phyloP scores from a whole-genome alignment of 1,140 invertebrate genomes.

The Neuroterus valhalla region DNA sequence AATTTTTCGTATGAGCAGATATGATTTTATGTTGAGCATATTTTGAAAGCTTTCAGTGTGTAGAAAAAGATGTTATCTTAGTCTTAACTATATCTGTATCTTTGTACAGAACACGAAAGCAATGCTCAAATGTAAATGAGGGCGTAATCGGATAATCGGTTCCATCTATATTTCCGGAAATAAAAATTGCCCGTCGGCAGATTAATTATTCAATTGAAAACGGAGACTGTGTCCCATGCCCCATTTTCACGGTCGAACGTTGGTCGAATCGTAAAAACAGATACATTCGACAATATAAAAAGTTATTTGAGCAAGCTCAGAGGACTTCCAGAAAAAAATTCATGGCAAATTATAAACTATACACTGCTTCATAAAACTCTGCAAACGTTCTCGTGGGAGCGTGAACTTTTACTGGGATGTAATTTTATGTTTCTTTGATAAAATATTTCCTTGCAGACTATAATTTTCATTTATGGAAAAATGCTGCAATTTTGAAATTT shows the following conservation, averaged over 20 bases:
- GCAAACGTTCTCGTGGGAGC: not conserved
- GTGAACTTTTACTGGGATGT: conserved; percentile 6
- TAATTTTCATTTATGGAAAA: not conserved
- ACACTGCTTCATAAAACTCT: not conserved
- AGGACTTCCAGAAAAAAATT: not conserved
- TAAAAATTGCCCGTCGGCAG: conserved; percentile 51
- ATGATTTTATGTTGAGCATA: no score
- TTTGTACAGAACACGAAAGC: conserved; percentile 38
- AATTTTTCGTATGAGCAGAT: no score
- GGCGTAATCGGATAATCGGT: conserved; percentile 56
- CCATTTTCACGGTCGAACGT: not conserved
- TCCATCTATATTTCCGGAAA: conserved; percentile 49
- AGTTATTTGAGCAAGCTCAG: not conserved
- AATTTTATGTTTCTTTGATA: not conserved
- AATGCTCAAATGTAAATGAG: conserved; percentile 54
- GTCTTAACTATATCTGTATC: not conserved
- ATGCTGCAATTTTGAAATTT: no score
- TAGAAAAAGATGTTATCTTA: no score
- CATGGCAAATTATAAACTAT: not conserved
- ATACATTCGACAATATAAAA: not conserved
- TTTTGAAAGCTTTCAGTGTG: no score
- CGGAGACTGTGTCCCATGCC: not conserved
- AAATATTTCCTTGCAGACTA: not conserved
- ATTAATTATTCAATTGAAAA: conserved; percentile 63
- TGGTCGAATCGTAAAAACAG: not conserved